Evolutionary conservation across 1,140 invertebrate species (phyloP).

Genomic region (Psilanteris sp.): DNA sequence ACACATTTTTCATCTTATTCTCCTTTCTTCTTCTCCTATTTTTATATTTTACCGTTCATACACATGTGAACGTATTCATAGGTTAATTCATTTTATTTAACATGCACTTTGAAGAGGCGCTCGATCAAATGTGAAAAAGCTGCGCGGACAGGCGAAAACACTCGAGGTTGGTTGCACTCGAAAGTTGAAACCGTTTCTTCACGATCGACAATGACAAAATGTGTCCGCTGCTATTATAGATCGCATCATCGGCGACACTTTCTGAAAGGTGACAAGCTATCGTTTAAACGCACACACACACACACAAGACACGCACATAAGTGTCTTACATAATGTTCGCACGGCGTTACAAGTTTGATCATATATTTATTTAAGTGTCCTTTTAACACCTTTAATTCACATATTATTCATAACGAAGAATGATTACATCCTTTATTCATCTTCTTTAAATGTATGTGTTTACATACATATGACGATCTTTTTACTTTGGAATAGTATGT

Average conservation of each 20-base stretch:
- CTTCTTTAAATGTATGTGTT: too few relatives aligned
- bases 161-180: slow-evolving; percentile 67
- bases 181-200: slow-evolving; percentile 75
- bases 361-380: slow-evolving; percentile 16
- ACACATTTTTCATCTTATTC: too few relatives aligned
- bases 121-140: slow-evolving; percentile 76
- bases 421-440: not conserved
- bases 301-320: not conserved
- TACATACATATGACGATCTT: too few relatives aligned
- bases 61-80: slow-evolving; percentile 22
- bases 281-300: slow-evolving; percentile 8
- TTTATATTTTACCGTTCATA: too few relatives aligned
- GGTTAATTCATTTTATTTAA: slow-evolving; percentile 76
- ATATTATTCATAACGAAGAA: slow-evolving; percentile 3
- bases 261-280: slow-evolving; percentile 30
- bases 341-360: slow-evolving; percentile 10
- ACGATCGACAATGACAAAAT: slow-evolving; percentile 65
- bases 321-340: slow-evolving; percentile 7
- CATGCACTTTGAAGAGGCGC: slow-evolving; percentile 76
- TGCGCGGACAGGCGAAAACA: slow-evolving; percentile 68
- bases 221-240: slow-evolving; percentile 64
- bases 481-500: too few relatives aligned
- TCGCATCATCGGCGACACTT: slow-evolving; percentile 52
- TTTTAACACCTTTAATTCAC: slow-evolving; percentile 6
- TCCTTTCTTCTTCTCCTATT: not conserved